Percentiles rank a stretch among this genome's conserved stretches.
Evolutionary conservation across 2,888 invertebrate species (phyloP).

Genomic region (Myopa testacea): DNA sequence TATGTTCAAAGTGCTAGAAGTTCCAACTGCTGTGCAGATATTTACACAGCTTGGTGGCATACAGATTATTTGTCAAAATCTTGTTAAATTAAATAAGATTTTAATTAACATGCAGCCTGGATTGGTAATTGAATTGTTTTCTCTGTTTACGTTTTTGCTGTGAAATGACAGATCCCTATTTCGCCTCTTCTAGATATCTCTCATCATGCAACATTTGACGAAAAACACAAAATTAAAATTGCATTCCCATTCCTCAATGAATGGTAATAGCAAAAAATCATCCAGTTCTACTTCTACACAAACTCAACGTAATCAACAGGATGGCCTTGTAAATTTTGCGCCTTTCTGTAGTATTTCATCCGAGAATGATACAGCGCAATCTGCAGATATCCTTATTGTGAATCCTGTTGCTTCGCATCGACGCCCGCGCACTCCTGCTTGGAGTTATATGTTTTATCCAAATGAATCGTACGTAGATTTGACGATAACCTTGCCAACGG

Average conservation of each 20-base stretch:
- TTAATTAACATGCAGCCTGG: slow-evolving; percentile 79
- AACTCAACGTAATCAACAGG: slow-evolving; percentile 74
- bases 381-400: slow-evolving; percentile 89
- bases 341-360: slow-evolving; percentile 86
- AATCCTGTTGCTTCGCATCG: slow-evolving; percentile 83
- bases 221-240: slow-evolving; percentile 68
- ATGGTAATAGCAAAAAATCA: slow-evolving; percentile 60
- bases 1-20: slow-evolving; percentile 82
- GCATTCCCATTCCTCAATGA: slow-evolving; percentile 63
- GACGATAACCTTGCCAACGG: slow-evolving; percentile 87
- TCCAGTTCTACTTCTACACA: slow-evolving; percentile 66
- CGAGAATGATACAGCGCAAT: slow-evolving; percentile 86
- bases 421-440: slow-evolving; percentile 89
- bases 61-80: slow-evolving; percentile 80
- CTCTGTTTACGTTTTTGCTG: neutral
- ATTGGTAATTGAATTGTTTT: slow-evolving; percentile 69
- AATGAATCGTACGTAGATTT: slow-evolving; percentile 90
- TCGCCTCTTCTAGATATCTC: slow-evolving; percentile 58
- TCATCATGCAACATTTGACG: slow-evolving; percentile 76
- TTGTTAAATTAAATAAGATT: slow-evolving; percentile 79
- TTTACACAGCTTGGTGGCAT: slow-evolving; percentile 84
- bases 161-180: neutral
- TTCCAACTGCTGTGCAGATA: slow-evolving; percentile 78
- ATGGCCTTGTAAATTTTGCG: slow-evolving; percentile 89
- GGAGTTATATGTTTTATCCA: slow-evolving; percentile 96